Evolutionary conservation across 1,140 invertebrate genomes (phyloP).

Genomic region (Centruroides vittatus): DNA sequence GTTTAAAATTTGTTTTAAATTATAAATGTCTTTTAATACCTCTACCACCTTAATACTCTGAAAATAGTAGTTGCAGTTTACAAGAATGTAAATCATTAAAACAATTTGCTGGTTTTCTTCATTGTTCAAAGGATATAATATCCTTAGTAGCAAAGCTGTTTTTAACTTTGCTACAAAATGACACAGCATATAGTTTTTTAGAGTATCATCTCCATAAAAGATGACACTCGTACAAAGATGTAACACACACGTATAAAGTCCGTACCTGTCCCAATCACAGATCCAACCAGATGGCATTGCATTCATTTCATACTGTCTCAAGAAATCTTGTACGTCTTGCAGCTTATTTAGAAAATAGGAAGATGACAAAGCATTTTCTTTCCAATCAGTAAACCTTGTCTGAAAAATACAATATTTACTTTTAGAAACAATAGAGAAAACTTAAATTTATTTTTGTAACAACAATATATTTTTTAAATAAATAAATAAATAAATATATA

Average conservation of each 20-base stretch:
- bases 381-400: conserved; percentile 17
- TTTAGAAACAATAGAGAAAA: too few relatives aligned
- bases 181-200: neutral
- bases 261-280: conserved; percentile 61
- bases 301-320: conserved; percentile 9
- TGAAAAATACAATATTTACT: neutral
- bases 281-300: conserved; percentile 51
- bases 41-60: too few relatives aligned
- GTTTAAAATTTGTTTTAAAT: too few relatives aligned
- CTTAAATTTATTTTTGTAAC: too few relatives aligned
- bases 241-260: conserved; percentile 22
- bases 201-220: conserved; percentile 2
- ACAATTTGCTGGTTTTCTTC: too few relatives aligned
- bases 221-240: conserved; percentile 4
- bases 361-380: conserved; percentile 1
- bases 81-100: too few relatives aligned
- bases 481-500: too few relatives aligned
- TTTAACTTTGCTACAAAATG: neutral
- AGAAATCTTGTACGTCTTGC: conserved; percentile 10
- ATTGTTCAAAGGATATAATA: neutral
- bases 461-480: too few relatives aligned
- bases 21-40: too few relatives aligned
- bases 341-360: conserved; percentile 9
- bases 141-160: neutral
- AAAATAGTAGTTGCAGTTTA: too few relatives aligned